Percentiles rank a stretch among this genome's conserved stretches.
phyloP scores from a whole-genome alignment of 2,888 invertebrate species.

The Platycnemis pennipes region DNA sequence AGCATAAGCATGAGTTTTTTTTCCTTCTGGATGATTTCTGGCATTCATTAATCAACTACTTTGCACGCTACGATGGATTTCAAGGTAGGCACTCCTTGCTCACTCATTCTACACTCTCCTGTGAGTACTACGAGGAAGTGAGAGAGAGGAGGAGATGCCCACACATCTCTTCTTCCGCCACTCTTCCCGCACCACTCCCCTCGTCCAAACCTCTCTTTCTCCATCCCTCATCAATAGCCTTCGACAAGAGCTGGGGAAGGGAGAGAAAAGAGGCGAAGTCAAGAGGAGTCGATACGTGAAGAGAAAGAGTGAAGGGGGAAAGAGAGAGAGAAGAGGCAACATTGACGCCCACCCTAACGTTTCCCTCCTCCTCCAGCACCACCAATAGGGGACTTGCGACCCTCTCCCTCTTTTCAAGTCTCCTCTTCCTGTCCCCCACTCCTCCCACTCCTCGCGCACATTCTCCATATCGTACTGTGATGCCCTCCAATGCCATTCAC shows the following conservation, averaged over 20 bases:
- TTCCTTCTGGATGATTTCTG: not conserved
- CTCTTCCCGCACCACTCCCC: not conserved
- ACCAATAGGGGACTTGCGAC: not conserved
- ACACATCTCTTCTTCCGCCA: not conserved
- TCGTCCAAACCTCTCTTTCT: not conserved
- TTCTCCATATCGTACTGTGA: not conserved
- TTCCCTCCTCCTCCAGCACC: not conserved
- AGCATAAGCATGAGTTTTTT: not conserved
- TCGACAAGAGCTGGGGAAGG: not conserved
- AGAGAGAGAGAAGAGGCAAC: too few species aligned
- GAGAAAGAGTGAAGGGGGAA: not conserved
- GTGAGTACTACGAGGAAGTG: not conserved
- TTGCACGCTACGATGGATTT: not conserved
- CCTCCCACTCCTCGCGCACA: not conserved
- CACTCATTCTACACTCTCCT: not conserved
- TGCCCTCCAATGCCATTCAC: conserved; percentile 44
- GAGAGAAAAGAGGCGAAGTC: not conserved
- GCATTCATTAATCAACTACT: conserved; percentile 1
- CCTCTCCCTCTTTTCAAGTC: not conserved
- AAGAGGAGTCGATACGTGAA: not conserved
- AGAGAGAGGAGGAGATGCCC: not conserved
- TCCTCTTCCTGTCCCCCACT: not conserved
- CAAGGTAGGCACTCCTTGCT: not conserved
- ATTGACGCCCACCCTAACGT: too few species aligned
- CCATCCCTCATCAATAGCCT: not conserved